A percentile compares a stretch with the other conserved stretches of the same genome.
Evolutionary conservation across 2,797 vertebrate species (phyloP).

Genomic region (Mionectes olivaceus): DNA sequence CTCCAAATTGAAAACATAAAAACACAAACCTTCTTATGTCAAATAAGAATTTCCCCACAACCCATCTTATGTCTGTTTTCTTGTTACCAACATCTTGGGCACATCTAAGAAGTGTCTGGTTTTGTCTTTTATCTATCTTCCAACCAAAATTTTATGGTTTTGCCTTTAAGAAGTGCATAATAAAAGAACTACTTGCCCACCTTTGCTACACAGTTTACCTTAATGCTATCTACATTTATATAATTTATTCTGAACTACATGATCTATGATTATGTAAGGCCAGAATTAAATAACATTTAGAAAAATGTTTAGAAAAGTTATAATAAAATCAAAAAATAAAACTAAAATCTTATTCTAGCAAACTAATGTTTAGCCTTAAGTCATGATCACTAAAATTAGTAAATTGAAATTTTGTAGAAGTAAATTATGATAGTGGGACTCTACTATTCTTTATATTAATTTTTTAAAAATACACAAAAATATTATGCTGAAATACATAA

Average conservation of each 20-base stretch:
- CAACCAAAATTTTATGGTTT: background rate
- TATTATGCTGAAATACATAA: background rate
- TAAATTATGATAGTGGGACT: background rate
- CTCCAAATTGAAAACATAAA: background rate
- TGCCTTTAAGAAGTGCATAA: background rate
- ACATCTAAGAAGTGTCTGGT: background rate
- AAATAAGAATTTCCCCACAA: background rate
- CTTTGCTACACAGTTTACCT: background rate
- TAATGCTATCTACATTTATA: background rate
- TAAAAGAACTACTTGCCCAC: background rate
- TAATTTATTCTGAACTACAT: background rate
- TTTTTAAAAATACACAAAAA: background rate
- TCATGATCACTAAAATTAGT: background rate
- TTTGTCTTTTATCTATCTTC: background rate
- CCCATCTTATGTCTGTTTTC: fast-evolving
- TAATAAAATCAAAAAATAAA: background rate
- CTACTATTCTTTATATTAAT: background rate
- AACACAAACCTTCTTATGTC: background rate
- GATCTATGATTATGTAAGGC: background rate
- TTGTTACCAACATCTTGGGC: background rate
- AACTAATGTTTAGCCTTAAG: background rate
- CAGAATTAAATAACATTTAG: background rate
- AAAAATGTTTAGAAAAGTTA: background rate
- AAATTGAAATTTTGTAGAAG: background rate
- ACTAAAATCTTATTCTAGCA: background rate